Evolutionary conservation across 2,113 vertebrate species (phyloP).

Genomic region (Tympanuchus pallidicinctus): DNA sequence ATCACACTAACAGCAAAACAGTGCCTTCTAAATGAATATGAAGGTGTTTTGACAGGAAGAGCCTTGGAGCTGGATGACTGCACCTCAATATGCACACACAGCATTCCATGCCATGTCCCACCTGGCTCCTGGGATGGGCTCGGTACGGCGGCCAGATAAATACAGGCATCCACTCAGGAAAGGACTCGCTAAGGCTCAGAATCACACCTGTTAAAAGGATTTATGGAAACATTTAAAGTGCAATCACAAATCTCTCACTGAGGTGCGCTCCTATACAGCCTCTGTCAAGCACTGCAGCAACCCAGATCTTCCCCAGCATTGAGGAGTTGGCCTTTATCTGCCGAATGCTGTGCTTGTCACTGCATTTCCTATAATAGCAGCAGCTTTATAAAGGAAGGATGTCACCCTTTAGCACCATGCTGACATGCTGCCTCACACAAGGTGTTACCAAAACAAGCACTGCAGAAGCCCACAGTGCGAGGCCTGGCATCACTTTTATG

Average conservation of each 20-base stretch:
- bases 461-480: slow-evolving; percentile 34
- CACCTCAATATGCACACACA: background rate
- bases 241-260: background rate
- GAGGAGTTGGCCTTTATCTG: background rate
- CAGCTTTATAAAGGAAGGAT: slow-evolving; percentile 4
- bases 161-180: background rate
- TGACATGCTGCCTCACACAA: slow-evolving; percentile 38
- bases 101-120: background rate
- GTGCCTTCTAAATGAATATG: background rate
- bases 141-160: background rate
- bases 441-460: slow-evolving; percentile 34
- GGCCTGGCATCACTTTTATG: slow-evolving; percentile 31
- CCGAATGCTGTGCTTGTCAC: background rate
- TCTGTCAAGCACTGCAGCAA: background rate
- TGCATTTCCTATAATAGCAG: slow-evolving; percentile 36
- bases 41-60: background rate
- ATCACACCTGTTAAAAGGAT: background rate
- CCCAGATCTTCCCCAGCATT: background rate
- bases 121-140: background rate
- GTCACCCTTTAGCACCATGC: background rate
- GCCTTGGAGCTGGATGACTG: background rate
- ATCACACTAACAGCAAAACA: background rate
- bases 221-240: background rate
- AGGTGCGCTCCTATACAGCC: background rate
- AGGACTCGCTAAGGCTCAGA: background rate